Percentiles rank a stretch among this genome's conserved stretches.
phyloP scores from a whole-genome alignment of 2,113 vertebrate genomes.

The Cyprinodon tularosa region DNA sequence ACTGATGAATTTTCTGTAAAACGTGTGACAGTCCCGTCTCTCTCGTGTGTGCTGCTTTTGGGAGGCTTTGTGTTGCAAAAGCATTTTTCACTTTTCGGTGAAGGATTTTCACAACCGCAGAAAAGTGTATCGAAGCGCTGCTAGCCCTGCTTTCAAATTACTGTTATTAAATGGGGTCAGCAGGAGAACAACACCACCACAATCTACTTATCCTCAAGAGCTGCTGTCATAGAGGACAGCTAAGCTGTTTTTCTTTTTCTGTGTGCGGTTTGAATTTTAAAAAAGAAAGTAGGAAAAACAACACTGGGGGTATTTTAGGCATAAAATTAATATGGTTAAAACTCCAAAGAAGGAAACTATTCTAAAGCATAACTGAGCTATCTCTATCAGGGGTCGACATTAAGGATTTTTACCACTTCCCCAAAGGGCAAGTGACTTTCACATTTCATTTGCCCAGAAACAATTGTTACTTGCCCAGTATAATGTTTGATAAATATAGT shows the following conservation, averaged over 20 bases:
- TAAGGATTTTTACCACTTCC: too few species aligned
- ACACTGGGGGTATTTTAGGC: slow-evolving; percentile 1
- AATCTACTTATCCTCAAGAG: slow-evolving; percentile 25
- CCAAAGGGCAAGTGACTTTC: too few species aligned
- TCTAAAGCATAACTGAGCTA: neutral
- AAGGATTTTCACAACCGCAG: slow-evolving; percentile 11
- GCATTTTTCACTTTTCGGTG: slow-evolving; percentile 31
- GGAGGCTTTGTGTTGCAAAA: slow-evolving; percentile 10
- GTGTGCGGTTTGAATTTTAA: neutral
- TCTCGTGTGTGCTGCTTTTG: neutral
- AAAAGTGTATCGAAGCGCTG: slow-evolving; percentile 1
- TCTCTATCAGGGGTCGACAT: neutral
- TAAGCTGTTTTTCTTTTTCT: neutral
- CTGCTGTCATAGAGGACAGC: neutral
- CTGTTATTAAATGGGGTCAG: slow-evolving; percentile 39
- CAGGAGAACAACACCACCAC: slow-evolving; percentile 8
- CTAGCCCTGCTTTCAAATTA: slow-evolving; percentile 15
- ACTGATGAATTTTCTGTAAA: slow-evolving; percentile 8
- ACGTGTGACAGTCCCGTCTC: neutral
- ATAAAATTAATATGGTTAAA: neutral
- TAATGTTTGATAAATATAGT: too few species aligned
- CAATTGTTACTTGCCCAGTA: too few species aligned
- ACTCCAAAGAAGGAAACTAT: neutral
- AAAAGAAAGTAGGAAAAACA: slow-evolving; percentile 17
- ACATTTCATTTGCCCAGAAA: too few species aligned